Conservation (phyloP, 2,113 vertebrate genomes). For the Eclectus roratus region DNA sequence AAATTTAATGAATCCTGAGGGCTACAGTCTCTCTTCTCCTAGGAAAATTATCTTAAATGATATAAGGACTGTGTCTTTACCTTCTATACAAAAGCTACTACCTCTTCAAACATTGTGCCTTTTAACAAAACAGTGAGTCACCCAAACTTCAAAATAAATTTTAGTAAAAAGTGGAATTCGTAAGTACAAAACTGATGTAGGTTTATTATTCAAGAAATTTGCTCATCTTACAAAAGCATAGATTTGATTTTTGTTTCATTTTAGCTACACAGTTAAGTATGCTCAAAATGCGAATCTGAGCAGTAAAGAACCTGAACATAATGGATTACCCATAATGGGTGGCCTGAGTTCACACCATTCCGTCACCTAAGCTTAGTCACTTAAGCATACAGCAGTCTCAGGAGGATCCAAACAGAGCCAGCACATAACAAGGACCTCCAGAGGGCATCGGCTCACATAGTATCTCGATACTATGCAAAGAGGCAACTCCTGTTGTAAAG, state of each 20-base stretch:
- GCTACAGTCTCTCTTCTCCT: neutral
- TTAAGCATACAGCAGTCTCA: neutral
- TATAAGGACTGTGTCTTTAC: neutral
- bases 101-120: neutral
- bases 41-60: neutral
- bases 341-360: neutral
- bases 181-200: neutral
- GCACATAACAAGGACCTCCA: neutral
- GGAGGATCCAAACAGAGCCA: neutral
- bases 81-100: neutral
- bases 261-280: neutral
- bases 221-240: accelerated
- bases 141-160: neutral
- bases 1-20: neutral
- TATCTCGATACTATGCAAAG: neutral
- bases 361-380: neutral
- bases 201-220: neutral
- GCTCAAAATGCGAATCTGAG: neutral
- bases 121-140: neutral
- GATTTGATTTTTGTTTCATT: neutral
- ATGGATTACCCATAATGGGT: neutral
- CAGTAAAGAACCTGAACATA: neutral
- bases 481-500: neutral
- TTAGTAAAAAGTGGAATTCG: neutral
- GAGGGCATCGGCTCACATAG: neutral